Evolutionary conservation across 2,797 vertebrate genomes (phyloP).

Genomic region (Clarias platycephalus): DNA sequence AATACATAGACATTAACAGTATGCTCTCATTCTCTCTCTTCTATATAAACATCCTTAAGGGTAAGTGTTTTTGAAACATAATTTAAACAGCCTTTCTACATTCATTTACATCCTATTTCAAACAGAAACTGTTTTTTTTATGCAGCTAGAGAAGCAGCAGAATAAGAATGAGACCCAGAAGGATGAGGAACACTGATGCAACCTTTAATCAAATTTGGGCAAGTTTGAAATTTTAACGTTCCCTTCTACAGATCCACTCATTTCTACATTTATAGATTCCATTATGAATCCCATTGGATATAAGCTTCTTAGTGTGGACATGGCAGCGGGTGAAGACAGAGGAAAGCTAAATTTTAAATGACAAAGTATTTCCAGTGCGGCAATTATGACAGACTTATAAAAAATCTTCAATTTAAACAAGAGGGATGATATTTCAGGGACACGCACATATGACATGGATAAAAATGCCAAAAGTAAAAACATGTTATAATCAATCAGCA

Average conservation of each 20-base stretch:
- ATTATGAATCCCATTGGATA: conserved; percentile 29
- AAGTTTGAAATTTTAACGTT: conserved; percentile 48
- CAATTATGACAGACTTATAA: conserved; percentile 9
- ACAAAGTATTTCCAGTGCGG: conserved; percentile 20
- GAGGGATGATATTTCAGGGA: not conserved
- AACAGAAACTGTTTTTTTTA: conserved; percentile 22
- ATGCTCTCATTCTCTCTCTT: not conserved
- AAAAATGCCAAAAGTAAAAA: conserved; percentile 1
- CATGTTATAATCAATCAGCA: not conserved
- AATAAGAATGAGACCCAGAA: conserved; percentile 39
- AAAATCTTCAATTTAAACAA: not conserved
- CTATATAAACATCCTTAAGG: conserved; percentile 29
- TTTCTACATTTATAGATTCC: conserved; percentile 39
- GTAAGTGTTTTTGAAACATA: conserved; percentile 21
- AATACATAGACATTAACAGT: not conserved
- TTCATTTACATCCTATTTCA: conserved; percentile 39
- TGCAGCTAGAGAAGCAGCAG: conserved; percentile 14
- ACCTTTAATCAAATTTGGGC: conserved; percentile 48
- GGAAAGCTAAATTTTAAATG: not conserved
- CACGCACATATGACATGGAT: not conserved
- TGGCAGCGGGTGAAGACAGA: not conserved
- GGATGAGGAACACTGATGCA: conserved; percentile 41
- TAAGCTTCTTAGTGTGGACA: conserved; percentile 24
- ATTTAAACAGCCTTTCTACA: conserved; percentile 26
- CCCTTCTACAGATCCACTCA: conserved; percentile 4